Evolutionary conservation across 2,888 invertebrate species (phyloP), one percentile per base, ranked within the genome.

Genomic region (Cantharis rufa): DNA sequence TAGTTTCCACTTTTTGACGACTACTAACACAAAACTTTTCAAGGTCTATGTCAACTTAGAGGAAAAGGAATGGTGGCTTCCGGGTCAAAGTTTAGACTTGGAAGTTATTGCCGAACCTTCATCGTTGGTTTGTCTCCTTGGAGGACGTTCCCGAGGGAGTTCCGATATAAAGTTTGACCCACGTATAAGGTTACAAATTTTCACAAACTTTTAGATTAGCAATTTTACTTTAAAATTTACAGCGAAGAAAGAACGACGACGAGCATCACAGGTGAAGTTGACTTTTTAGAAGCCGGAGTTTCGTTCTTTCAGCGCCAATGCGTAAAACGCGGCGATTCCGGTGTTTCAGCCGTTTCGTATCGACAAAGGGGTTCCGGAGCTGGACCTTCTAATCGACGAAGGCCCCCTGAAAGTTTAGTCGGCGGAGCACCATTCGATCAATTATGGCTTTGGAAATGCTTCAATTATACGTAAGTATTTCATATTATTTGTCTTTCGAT

Each of bases 381-480:
- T 13, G 87, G 87, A 24, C 87, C 87, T 2, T 84, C 86, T 3
- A 86, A 83, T 77, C 77, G 84, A 21, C 83, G 89, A 85, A 24
- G 89, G 86, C 82, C 91, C 0, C 90, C 91, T 15, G 90, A 91
- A 62, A 90, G 90, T 84, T 88, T 91, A 66, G 91, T 92, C 64
- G 90, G 92, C 9, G 91, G 91, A 1, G 89, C 91, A 0, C 86
- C 90, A 0, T 90, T 91, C 78, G 92, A 93, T 79, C 88, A 92
- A 16, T 88, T 92, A 0, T 92, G 92, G 92, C 90, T 92, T 87
- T 92, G 92, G 92, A 91, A 91, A 79, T 92, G 93, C 82, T 92
- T 92, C 82, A 92, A 92, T 84, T 92, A 92, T 82, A 92, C 92
- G 92, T 92, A 82, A 86, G 87, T 84, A 28, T 15, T 62, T 15